Conservation (phyloP, 1,140 invertebrate genomes). For the Drosophila paulistorum region DNA sequence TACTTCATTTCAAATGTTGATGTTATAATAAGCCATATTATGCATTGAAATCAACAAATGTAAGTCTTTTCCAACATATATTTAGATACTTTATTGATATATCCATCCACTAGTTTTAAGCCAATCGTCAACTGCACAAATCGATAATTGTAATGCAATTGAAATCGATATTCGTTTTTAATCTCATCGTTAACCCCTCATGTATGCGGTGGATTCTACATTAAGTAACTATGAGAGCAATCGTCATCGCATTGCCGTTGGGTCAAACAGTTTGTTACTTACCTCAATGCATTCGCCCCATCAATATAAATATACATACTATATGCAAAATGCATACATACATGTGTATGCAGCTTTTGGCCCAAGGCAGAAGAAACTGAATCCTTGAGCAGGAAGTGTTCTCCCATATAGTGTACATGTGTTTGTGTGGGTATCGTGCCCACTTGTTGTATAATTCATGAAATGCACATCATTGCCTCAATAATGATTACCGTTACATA, state of each 20-base stretch:
- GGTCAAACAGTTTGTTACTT: constrained; percentile 80
- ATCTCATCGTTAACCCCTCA: neutral
- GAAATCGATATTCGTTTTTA: neutral
- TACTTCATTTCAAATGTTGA: too few relatives aligned
- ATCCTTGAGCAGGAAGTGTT: constrained; percentile 44
- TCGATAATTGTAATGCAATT: neutral
- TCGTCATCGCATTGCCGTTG: constrained; percentile 61
- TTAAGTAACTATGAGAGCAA: constrained; percentile 51
- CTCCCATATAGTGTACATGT: constrained; percentile 25
- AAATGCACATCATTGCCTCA: constrained; percentile 79
- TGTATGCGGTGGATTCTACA: neutral
- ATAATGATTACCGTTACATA: constrained; percentile 68
- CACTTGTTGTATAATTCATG: constrained; percentile 71
- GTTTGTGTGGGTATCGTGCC: constrained; percentile 15
- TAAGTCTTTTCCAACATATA: too few relatives aligned
- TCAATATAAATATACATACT: constrained; percentile 33
- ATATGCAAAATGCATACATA: neutral
- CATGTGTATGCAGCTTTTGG: neutral
- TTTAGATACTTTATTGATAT: too few relatives aligned
- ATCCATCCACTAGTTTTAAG: neutral
- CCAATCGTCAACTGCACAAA: neutral
- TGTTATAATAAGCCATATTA: too few relatives aligned
- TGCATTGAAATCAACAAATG: too few relatives aligned
- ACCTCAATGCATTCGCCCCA: constrained; percentile 73
- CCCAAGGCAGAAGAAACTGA: constrained; percentile 26